phyloP scores from a whole-genome alignment of 2,888 invertebrate species.

The Lepeophtheirus nordmannii region DNA sequence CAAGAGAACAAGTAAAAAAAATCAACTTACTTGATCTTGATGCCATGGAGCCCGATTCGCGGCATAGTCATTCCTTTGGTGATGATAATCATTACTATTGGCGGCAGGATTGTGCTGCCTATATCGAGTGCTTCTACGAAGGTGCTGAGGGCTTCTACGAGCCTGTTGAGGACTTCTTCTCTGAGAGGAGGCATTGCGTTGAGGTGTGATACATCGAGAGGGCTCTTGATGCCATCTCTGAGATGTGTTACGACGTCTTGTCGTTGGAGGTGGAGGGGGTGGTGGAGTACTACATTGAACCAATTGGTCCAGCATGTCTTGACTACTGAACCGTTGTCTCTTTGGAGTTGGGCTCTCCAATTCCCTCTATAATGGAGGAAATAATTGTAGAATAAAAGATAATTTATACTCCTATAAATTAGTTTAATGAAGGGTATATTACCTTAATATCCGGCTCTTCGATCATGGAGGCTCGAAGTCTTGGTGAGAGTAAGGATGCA shows the following conservation, averaged over 20 bases:
- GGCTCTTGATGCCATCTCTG: constrained; percentile 8
- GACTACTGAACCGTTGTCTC: constrained; percentile 11
- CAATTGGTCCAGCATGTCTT: constrained; percentile 18
- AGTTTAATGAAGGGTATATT: not conserved
- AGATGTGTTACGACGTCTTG: not conserved
- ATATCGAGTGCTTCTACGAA: not conserved
- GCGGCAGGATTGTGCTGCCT: too few species aligned
- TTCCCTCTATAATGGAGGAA: constrained; percentile 8
- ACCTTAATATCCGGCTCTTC: constrained; percentile 19
- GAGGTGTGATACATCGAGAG: not conserved
- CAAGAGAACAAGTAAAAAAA: too few species aligned
- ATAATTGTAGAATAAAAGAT: not conserved
- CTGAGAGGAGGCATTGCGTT: not conserved
- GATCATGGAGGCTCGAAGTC: constrained; percentile 19
- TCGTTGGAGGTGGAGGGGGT: constrained; percentile 4
- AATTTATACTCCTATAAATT: not conserved
- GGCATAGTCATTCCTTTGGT: too few species aligned
- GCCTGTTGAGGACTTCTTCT: not conserved
- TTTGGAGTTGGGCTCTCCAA: constrained; percentile 21
- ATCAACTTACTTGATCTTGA: too few species aligned
- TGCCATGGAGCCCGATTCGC: too few species aligned
- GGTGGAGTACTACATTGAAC: constrained; percentile 10
- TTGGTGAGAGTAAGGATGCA: constrained; percentile 14
- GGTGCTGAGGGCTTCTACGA: constrained; percentile 9
- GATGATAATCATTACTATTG: too few species aligned